Percentiles rank a stretch among this genome's conserved stretches.
These are phyloP conservation scores for Lophura nycthemera DNA, from an alignment of 2,113 vertebrate species.

Conservation along the genomic window DNA sequence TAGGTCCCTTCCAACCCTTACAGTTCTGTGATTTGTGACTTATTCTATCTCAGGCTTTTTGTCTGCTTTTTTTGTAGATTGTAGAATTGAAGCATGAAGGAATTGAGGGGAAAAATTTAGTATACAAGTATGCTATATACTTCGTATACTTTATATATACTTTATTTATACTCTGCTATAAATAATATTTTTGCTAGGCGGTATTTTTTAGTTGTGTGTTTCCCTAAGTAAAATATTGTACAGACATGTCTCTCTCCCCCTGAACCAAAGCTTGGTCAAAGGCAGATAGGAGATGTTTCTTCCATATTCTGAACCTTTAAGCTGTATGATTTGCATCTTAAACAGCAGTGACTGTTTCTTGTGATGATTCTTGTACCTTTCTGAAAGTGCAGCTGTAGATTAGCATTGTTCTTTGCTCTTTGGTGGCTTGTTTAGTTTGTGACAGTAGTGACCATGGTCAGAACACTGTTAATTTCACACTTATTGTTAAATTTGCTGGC, in stretches of 20 bases:
- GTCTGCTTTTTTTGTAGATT: not conserved
- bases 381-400: not conserved
- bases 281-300: not conserved
- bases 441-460: not conserved
- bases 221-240: not conserved
- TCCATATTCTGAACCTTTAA: not conserved
- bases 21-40: not conserved
- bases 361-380: not conserved
- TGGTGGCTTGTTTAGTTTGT: not conserved
- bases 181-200: not conserved
- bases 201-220: not conserved
- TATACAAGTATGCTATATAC: not conserved
- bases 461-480: not conserved
- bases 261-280: not conserved
- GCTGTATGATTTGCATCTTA: not conserved
- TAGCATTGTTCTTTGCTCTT: not conserved
- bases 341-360: not conserved
- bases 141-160: not conserved
- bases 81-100: not conserved
- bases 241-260: not conserved
- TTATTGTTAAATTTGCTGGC: not conserved
- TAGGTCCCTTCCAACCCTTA: too few relatives aligned
- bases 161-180: not conserved
- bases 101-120: not conserved
- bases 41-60: not conserved